Evolutionary conservation across 2,888 invertebrate genomes (phyloP).

Genomic region (Acleris emargana): DNA sequence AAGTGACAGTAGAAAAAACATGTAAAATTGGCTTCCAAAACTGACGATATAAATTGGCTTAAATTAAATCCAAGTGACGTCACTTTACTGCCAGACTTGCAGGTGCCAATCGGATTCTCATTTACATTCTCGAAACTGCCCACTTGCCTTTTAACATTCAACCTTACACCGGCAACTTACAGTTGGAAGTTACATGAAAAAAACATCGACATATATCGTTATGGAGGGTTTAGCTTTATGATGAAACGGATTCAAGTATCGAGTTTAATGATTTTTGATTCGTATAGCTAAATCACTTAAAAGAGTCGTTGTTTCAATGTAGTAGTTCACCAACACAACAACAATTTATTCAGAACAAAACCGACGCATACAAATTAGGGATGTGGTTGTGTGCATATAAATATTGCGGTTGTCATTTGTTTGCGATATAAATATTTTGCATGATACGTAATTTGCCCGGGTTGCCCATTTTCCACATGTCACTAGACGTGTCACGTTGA

Average conservation of each 20-base stretch:
- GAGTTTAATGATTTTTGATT: slow-evolving; percentile 37
- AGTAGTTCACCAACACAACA: too few relatives aligned
- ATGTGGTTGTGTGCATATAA: too few relatives aligned
- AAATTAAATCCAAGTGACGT: slow-evolving; percentile 55
- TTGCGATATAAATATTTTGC: too few relatives aligned
- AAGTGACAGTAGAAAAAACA: slow-evolving; percentile 43
- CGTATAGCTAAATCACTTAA: neutral
- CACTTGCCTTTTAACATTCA: slow-evolving; percentile 25
- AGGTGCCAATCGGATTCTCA: slow-evolving; percentile 71
- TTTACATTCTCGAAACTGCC: slow-evolving; percentile 63
- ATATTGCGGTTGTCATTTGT: too few relatives aligned
- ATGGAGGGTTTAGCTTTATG: slow-evolving; percentile 3
- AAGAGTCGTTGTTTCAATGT: too few relatives aligned
- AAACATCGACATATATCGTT: slow-evolving; percentile 7
- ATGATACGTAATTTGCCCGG: too few relatives aligned
- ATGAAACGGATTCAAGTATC: slow-evolving; percentile 32
- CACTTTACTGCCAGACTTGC: slow-evolving; percentile 69
- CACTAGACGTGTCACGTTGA: too few relatives aligned
- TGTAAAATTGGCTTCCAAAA: slow-evolving; percentile 46
- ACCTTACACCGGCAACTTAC: slow-evolving; percentile 5
- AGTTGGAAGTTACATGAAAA: neutral
- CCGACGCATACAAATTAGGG: too few relatives aligned
- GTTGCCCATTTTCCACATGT: too few relatives aligned
- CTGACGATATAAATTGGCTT: slow-evolving; percentile 48
- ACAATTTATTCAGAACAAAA: too few relatives aligned